phyloP scores from a whole-genome alignment of 1,140 invertebrate genomes.

The Drosophila rhopaloa region DNA sequence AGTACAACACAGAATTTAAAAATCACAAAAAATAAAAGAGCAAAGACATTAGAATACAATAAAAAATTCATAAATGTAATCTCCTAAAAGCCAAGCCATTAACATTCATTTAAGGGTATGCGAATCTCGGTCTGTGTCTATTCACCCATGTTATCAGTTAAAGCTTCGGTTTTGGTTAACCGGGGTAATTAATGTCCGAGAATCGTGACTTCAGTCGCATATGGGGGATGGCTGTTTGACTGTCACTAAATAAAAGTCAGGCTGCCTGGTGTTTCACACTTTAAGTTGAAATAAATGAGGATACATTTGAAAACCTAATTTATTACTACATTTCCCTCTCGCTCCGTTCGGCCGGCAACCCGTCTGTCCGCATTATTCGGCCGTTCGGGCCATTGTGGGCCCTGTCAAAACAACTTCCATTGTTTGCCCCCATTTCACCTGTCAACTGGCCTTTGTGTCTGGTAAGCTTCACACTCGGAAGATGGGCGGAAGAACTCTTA shows the following conservation, averaged over 20 bases:
- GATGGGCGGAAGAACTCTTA: conserved; percentile 22
- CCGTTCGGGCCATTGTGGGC: conserved; percentile 29
- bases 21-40: no score
- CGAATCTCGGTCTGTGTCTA: no score
- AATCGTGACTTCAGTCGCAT: conserved; percentile 38
- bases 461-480: conserved; percentile 41
- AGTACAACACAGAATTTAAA: no score
- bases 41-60: no score
- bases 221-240: background rate
- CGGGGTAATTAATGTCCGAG: conserved; percentile 13
- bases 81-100: no score
- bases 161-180: background rate
- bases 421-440: conserved; percentile 56
- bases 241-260: conserved; percentile 23
- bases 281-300: conserved; percentile 32
- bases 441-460: conserved; percentile 50
- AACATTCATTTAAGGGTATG: background rate
- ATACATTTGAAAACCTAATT: conserved; percentile 27
- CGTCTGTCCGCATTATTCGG: conserved; percentile 31
- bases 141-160: background rate
- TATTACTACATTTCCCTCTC: conserved; percentile 28
- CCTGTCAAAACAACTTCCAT: conserved; percentile 58
- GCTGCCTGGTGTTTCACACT: conserved; percentile 12
- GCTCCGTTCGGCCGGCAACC: conserved; percentile 14
- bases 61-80: no score